Evolutionary conservation across 2,888 invertebrate genomes (phyloP), one percentile per base, ranked within the genome.

Genomic region (Eudasyphora cyanicolor): DNA sequence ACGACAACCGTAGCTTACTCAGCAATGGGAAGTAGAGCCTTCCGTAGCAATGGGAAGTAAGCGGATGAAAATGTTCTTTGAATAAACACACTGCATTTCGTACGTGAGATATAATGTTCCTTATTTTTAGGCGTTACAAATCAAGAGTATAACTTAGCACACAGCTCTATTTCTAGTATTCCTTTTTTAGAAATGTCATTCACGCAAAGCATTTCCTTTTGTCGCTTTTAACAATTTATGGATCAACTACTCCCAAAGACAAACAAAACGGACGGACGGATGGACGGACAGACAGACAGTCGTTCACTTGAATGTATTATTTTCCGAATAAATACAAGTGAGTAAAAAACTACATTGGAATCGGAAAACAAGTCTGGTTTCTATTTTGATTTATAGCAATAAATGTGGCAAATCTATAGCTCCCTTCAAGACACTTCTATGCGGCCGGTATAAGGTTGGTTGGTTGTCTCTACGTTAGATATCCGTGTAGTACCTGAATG

Each of bases 181-280:
- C 10, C 35, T 35, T 35, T 35, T 35, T 35, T 27, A 14, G 7
- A 54, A 54, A 14, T 54, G 6, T 60, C 60, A 29, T 60, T 60
- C 60, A 21, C 21, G 21, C 54, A 60, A n/a, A 70, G 57, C 49
- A 79, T 79, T 79, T 79, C 51, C 73, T 77, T 83, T 80, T 84
- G 80, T 81, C 78, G 24, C 42, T 62, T 8, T 8, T 14, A 76
- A 57, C 75, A 84, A 84, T 84, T 84, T 84, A 84, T 84, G 73
- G 84, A 76, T 57, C 82, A 76, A 81, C 32, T 75, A 45, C 51
- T 80, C 70, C 69, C 71, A 73, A 79, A 76, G 67, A 74, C 54
- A 73, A 57, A 64, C 21, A 35, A 64, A 64, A 60, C 24, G n/a
- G n/a, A n/a, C n/a, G n/a, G n/a, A n/a, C n/a, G n/a, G n/a, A n/a